Conservation (phyloP, 1,140 invertebrate genomes). For the Bradysia coprophila region DNA sequence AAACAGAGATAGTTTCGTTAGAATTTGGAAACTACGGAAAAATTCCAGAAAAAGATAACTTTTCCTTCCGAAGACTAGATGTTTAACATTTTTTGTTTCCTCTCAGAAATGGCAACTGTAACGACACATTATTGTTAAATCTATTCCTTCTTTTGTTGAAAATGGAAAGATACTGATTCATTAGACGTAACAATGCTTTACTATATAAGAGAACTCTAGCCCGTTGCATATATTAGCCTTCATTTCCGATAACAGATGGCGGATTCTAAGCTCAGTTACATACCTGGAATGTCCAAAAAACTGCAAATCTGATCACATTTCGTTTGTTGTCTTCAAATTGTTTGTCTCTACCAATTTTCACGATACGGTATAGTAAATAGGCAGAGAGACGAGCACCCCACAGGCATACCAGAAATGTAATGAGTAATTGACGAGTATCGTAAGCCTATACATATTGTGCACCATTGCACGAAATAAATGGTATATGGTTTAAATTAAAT, state of each 20-base stretch:
- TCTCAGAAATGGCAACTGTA: too few species aligned
- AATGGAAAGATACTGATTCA: too few species aligned
- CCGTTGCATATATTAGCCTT: too few species aligned
- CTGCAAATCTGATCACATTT: slow-evolving; percentile 67
- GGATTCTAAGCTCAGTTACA: too few species aligned
- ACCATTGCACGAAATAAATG: not conserved
- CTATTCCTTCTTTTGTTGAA: too few species aligned
- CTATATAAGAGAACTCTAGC: too few species aligned
- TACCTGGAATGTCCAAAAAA: slow-evolving; percentile 85
- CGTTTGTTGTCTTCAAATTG: slow-evolving; percentile 76
- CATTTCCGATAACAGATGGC: too few species aligned
- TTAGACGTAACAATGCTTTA: too few species aligned
- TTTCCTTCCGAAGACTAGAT: too few species aligned
- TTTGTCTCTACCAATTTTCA: slow-evolving; percentile 77
- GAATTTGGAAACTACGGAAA: not conserved
- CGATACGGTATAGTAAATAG: slow-evolving; percentile 72
- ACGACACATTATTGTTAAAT: too few species aligned
- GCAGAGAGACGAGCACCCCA: slow-evolving; percentile 71
- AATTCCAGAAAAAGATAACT: too few species aligned
- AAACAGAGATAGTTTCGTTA: not conserved
- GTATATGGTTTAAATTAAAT: not conserved
- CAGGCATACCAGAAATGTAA: slow-evolving; percentile 65
- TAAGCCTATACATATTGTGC: slow-evolving; percentile 37
- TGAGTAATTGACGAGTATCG: slow-evolving; percentile 69
- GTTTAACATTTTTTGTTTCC: too few species aligned